phyloP scores from a whole-genome alignment of 2,113 vertebrate species.

The Onychostruthus taczanowskii region DNA sequence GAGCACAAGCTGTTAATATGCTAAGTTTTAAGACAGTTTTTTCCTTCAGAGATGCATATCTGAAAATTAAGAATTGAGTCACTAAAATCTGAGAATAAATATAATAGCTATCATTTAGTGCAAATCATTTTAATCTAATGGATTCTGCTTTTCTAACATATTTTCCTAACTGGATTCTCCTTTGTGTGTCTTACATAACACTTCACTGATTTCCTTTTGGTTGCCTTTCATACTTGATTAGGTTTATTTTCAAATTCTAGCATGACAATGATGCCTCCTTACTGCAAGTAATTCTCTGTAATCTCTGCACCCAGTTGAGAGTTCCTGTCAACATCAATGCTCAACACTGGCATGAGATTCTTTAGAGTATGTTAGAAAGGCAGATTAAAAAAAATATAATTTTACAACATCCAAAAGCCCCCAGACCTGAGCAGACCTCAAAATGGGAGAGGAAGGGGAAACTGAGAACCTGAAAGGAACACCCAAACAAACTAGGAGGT shows the following conservation, averaged over 20 bases:
- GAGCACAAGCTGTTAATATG: background rate
- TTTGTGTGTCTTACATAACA: background rate
- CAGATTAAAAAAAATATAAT: background rate
- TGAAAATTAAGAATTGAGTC: background rate
- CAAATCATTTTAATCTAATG: background rate
- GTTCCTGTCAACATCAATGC: background rate
- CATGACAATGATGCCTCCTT: background rate
- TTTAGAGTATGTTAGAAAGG: slow-evolving; percentile 46
- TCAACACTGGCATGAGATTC: background rate
- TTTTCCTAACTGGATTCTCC: background rate
- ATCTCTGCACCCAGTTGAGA: background rate
- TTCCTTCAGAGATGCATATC: slow-evolving; percentile 21
- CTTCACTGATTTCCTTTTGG: background rate
- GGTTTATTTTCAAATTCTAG: background rate
- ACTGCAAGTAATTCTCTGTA: background rate
- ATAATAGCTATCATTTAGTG: background rate
- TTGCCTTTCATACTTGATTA: background rate
- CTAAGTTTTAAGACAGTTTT: background rate
- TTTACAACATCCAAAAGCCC: background rate
- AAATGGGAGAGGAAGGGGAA: slow-evolving; percentile 56
- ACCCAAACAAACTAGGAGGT: background rate
- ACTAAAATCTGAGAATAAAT: background rate
- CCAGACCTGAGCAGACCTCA: slow-evolving; percentile 18
- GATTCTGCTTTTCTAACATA: slow-evolving; percentile 63
- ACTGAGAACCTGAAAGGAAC: background rate